Evolutionary conservation across 1,140 invertebrate species (phyloP), one percentile per base, ranked within the genome.

Genomic region (Lasaia peninsularis): DNA sequence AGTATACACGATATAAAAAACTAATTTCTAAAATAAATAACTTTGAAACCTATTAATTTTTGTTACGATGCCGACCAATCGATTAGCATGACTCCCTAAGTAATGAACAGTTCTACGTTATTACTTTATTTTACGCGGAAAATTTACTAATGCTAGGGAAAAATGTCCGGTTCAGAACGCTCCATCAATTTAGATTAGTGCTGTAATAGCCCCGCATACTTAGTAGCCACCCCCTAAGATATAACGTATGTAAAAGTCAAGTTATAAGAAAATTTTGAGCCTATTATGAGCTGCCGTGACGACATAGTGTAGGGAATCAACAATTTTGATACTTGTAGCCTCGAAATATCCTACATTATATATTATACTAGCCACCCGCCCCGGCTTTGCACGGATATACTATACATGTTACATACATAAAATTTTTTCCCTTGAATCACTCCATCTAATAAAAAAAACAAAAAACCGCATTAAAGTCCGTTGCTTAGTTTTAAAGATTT

Each of bases 111-210:
- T 62, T 66, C 65, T 67, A 71, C 71, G 20, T 79, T 75, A 83
- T 82, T 83, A 80, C 77, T 81, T 86, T 84, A 86, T 85, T 80
- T 83, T 85, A 83, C 81, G 85, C 82, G 73, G 72, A 76, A 81
- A 83, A 88, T 79, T 76, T 79, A 79, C 78, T 82, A 85, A 84
- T 83, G 75, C 75, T 78, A 78, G 82, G 78, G 77, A 86, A 86
- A 82, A 78, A 80, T 73, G 65, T 71, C 69, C 70, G 68, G 79
- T 80, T 79, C 73, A 78, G 75, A 80, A 85, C 80, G 77, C 74
- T 74, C 83, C 85, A 88, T 88, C 83, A 88, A 88, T 88, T 86
- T 85, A 84, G 76, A 88, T 88, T 88, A 88, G 83, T 69, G 53
- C 65, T 52, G 75, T 86, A 88, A 88, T 88, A 79, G 75, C 76